Base-by-base conservation (phyloP, 2,113 vertebrate genomes). In the Antennarius striatus region DNA sequence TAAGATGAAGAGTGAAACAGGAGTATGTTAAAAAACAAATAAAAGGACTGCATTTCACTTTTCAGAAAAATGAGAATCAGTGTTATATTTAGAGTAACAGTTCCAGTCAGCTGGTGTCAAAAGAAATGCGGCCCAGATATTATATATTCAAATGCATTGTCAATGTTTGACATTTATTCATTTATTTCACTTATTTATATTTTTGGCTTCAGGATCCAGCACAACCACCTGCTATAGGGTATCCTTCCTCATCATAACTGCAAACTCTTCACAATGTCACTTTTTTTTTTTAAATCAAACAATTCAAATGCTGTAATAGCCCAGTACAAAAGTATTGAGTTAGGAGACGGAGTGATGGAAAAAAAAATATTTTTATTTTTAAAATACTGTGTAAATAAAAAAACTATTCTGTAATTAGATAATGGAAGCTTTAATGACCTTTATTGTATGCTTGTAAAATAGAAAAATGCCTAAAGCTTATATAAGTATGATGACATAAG, bases 91-190 rank as follows among this genome's bases (percentile, higher is more conserved):
- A 36, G 32, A 36, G 7, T 36, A 36, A 36, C 11, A 43, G 10
- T 28, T 76, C 45, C 5, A 59, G 36, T 72, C 49, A 71, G 61
- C 60, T 28, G 8, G 13, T 43, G 11, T 48, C 10, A 68, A 56
- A 72, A 66, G 8, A 68, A 59, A 12, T 48, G 17, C 74, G 71
- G 50, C 77, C 71, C 56, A 84, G 45, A 80, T 78, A 75, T 71
- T 61, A 53, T n/a, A 74, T 56, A 79, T 80, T 68, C 68, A 70
- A 42, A 73, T 49, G 67, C 54, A 68, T 77, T 22, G 64, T 71
- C 53, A 56, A 61, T 40, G 58, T 49, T 70, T 58, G 30, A 15
- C 11, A 29, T 28, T 78, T 40, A 57, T 57, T 43, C 43, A 14
- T 51, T 65, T 74, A 7, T 7, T 40, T 40, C 14, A 29, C 16